phyloP scores from a whole-genome alignment of 2,888 invertebrate genomes.

The Lordiphosa andalusiaca region DNA sequence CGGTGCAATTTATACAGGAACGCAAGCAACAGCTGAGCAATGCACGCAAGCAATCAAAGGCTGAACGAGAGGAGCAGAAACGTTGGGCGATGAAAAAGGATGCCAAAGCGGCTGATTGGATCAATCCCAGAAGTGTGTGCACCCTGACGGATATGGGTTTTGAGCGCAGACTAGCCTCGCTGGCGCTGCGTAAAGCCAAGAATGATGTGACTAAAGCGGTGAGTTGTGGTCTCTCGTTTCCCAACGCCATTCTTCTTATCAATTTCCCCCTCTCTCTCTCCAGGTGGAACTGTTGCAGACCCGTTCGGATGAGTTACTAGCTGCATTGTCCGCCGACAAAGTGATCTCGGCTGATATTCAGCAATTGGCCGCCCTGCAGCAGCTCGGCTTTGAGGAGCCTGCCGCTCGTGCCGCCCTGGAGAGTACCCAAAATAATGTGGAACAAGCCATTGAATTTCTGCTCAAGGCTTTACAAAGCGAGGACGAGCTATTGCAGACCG shows the following conservation, averaged over 20 bases:
- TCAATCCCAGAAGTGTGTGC: constrained; percentile 78
- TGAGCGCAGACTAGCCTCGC: constrained; percentile 82
- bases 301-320: constrained; percentile 53
- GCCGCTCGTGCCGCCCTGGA: constrained; percentile 82
- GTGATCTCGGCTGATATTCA: constrained; percentile 39
- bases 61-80: constrained; percentile 78
- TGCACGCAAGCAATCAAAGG: constrained; percentile 81
- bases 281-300: constrained; percentile 76
- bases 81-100: constrained; percentile 25
- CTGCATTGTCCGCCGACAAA: constrained; percentile 37
- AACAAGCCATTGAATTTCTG: constrained; percentile 83
- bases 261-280: too few relatives aligned
- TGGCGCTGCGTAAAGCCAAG: constrained; percentile 85
- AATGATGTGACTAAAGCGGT: constrained; percentile 87
- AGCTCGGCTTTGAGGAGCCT: constrained; percentile 83
- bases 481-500: constrained; percentile 65
- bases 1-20: constrained; percentile 85
- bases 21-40: constrained; percentile 81
- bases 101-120: constrained; percentile 64
- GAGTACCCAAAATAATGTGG: constrained; percentile 82
- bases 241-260: neutral
- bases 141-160: constrained; percentile 87
- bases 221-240: constrained; percentile 64
- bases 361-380: constrained; percentile 71
- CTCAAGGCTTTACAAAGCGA: constrained; percentile 77